These are phyloP conservation scores for Manacus vitellinus DNA, from an alignment of 2,113 vertebrate genomes.

Conservation along the genomic window DNA sequence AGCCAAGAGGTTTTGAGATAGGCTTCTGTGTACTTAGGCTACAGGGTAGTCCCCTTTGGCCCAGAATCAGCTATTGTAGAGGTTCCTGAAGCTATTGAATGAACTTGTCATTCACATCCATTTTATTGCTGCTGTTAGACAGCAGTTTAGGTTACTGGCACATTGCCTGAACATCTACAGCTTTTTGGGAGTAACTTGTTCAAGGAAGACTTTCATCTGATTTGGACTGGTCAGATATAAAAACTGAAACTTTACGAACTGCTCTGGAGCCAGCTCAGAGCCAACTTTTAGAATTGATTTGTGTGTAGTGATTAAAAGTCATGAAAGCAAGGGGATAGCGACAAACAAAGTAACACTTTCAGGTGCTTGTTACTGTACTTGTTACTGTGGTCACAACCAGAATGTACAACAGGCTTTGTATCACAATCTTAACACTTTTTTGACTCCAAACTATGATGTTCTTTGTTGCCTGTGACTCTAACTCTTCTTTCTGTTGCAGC, in stretches of 20 bases:
- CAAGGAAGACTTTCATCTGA: background rate
- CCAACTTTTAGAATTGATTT: background rate
- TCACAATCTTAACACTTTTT: background rate
- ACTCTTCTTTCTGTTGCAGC: background rate
- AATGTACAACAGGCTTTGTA: background rate
- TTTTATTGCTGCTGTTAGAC: constrained; percentile 4
- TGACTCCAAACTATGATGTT: background rate
- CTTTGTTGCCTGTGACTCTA: background rate
- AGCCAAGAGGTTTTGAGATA: background rate
- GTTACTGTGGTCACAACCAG: background rate
- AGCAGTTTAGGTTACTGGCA: background rate
- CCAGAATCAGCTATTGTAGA: background rate
- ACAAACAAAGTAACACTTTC: background rate
- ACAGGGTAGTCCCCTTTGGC: background rate
- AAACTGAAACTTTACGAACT: background rate
- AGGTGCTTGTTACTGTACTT: background rate
- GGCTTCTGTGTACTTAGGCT: background rate
- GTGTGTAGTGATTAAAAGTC: background rate
- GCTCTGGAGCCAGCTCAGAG: background rate
- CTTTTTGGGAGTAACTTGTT: background rate
- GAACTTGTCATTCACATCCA: background rate
- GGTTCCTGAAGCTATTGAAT: background rate
- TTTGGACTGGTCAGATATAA: background rate
- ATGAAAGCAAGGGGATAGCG: background rate
- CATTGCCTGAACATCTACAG: background rate